Base-by-base conservation (phyloP, 2,888 invertebrate genomes). In the Dioctria rufipes region DNA sequence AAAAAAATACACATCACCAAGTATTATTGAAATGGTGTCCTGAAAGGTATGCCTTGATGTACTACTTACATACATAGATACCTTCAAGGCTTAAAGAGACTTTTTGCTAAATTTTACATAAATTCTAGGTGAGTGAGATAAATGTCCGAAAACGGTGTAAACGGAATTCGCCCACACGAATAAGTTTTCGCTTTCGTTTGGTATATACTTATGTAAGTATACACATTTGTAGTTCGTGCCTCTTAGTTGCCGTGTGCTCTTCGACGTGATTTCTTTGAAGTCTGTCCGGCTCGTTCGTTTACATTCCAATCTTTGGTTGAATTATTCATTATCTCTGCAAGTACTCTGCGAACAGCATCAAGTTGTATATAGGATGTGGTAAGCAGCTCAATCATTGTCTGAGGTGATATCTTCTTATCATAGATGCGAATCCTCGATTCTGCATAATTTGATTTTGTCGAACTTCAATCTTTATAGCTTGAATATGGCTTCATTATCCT, bases 361-460 rank as follows among this genome's bases (percentile, higher is more conserved):
- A 60, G n/a, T 2, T 25, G 25, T 25, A 25, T 60, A n/a, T 60
- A 13, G 71, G 40, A 3, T 13, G n/a, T n/a, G 73, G 40, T 58
- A 60, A 75, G 60, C 43, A 43, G 58, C 73, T 75, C 60, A 75
- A 75, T 75, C 73, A 60, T 43, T 46, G 42, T 39, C 43, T 42
- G 60, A 25, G 60, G 58, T n/a, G 63, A 63, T 63, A 63, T 63
- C 37, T 39, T 25, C 8, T 60, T 60, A 75, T 75, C 40, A 49
- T 40, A 71, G 42, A 51, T 11, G 37, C 54, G 46, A 46, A 25
- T 6, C n/a, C n/a, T 49, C 40, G 11, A n/a, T 5, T 43, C 73
- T 25, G 25, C 60, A 75, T 75, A 75, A 75, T 60, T 75, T 58
- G 73, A 3, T 54, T 25, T 25, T 25, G 0, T 54, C 54, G 1